Evolutionary conservation across 2,797 vertebrate species (phyloP), one percentile per base, ranked within the genome.

Genomic region (Taenioides sp.): DNA sequence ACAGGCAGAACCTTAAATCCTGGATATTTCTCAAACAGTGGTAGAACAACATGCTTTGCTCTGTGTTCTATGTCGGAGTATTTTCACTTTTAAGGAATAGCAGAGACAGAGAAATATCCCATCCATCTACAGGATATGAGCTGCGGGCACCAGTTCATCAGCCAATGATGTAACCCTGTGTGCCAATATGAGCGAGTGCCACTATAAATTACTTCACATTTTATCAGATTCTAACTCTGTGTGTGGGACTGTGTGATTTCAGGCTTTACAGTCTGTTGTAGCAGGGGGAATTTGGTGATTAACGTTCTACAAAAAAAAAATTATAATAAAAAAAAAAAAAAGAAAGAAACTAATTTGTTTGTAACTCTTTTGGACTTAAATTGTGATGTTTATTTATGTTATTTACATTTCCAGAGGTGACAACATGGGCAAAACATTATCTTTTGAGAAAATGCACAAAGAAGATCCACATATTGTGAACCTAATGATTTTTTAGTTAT

Each of bases 51-150:
- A 61, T 83, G 85, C 87, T 84, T 81, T 87, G 86, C 80, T 86
- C 82, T 75, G 78, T 76, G 79, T 80, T 74, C 73, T 79, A 77
- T 84, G 77, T 83, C 78, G 76, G 82, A 78, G 76, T 76, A 76
- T 78, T 87, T 85, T 82, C 86, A 82, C 86, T 85, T 88, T 90
- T 89, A 85, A 80, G 64, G 81, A 70, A 84, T 81, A 75, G 71
- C 80, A 71, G 83, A 76, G 69, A 60, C 80, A 82, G 61, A 82
- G 82, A 88, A 91, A 91, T 88, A 82, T 86, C 84, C 84, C 78
- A 87, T 89, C 84, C 88, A 89, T 90, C 90, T 88, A 82, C 87
- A 88, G 87, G 87, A 90, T 89, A 90, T 92, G 88, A 89, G 87
- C 90, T 89, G 84, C 77, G 89, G 89, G 86, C 86, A 86, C 67